Percentiles rank a stretch among this genome's conserved stretches.
These are phyloP conservation scores for Epinephelus fuscoguttatus DNA, from an alignment of 2,113 vertebrate genomes.

Conservation along the genomic window DNA sequence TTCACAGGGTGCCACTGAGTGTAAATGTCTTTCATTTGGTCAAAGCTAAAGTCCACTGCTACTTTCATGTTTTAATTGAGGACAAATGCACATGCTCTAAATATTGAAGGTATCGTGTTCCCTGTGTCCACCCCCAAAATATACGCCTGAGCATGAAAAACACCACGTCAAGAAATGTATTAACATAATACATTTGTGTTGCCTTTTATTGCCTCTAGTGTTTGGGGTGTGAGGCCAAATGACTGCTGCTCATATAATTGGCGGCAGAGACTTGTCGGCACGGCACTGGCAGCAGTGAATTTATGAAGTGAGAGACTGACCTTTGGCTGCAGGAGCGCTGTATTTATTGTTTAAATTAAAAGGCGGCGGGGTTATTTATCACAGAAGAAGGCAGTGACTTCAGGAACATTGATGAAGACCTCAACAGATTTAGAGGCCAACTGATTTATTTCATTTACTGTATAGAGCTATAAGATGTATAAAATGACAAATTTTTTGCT, in stretches of 20 bases:
- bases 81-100: too few relatives aligned
- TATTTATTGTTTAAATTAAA: constrained; percentile 68
- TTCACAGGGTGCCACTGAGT: too few relatives aligned
- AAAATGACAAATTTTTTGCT: background rate
- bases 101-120: too few relatives aligned
- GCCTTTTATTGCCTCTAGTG: constrained; percentile 16
- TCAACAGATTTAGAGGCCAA: constrained; percentile 24
- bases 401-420: constrained; percentile 2
- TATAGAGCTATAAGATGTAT: background rate
- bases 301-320: constrained; percentile 63
- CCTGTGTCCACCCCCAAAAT: too few relatives aligned
- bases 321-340: constrained; percentile 39
- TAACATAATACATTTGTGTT: constrained; percentile 2
- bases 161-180: background rate
- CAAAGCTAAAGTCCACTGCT: too few relatives aligned
- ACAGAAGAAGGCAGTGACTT: constrained; percentile 22
- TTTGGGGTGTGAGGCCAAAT: constrained; percentile 37
- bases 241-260: constrained; percentile 26
- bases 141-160: background rate
- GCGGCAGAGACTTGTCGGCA: constrained; percentile 21
- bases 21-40: too few relatives aligned
- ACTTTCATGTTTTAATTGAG: too few relatives aligned
- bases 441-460: constrained; percentile 9
- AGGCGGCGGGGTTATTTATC: constrained; percentile 49
- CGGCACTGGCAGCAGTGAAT: constrained; percentile 47